Conservation (phyloP, 2,888 invertebrate genomes). For the Smittia sp. region DNA sequence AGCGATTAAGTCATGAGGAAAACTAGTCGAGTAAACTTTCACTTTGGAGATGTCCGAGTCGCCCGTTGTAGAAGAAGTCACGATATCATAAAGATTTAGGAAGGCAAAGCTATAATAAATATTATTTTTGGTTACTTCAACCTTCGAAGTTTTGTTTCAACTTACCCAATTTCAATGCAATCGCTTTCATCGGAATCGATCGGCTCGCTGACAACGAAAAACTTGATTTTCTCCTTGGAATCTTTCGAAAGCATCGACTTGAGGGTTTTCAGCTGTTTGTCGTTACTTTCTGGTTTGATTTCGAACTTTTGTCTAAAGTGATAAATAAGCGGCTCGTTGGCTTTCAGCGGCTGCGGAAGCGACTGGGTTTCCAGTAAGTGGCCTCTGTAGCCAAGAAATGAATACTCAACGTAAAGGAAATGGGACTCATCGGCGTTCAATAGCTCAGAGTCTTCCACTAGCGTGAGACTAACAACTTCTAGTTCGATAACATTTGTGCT, state of each 20-base stretch:
- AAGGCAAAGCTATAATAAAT: not conserved
- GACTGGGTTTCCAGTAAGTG: constrained; percentile 18
- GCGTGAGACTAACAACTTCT: constrained; percentile 13
- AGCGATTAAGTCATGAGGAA: not conserved
- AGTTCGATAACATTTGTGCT: not conserved
- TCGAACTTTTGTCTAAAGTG: not conserved
- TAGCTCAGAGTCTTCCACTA: not conserved
- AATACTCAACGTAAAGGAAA: constrained; percentile 35
- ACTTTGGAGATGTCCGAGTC: not conserved
- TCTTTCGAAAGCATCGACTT: constrained; percentile 8
- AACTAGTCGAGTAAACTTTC: not conserved
- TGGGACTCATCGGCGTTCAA: not conserved
- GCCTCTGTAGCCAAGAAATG: constrained; percentile 33
- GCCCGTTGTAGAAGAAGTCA: not conserved
- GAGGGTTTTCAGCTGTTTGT: constrained; percentile 22
- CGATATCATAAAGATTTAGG: not conserved
- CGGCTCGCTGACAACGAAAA: constrained; percentile 35
- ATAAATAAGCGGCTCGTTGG: not conserved
- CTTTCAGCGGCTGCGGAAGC: not conserved
- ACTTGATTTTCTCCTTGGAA: constrained; percentile 16
- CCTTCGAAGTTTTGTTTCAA: not conserved
- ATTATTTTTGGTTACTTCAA: not conserved
- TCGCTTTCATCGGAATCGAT: not conserved
- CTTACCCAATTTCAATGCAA: constrained; percentile 33
- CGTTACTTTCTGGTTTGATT: not conserved